A percentile compares a stretch with the other conserved stretches of the same genome.
phyloP scores from a whole-genome alignment of 2,797 vertebrate species.

The Parauchenoglanis ngamensis region DNA sequence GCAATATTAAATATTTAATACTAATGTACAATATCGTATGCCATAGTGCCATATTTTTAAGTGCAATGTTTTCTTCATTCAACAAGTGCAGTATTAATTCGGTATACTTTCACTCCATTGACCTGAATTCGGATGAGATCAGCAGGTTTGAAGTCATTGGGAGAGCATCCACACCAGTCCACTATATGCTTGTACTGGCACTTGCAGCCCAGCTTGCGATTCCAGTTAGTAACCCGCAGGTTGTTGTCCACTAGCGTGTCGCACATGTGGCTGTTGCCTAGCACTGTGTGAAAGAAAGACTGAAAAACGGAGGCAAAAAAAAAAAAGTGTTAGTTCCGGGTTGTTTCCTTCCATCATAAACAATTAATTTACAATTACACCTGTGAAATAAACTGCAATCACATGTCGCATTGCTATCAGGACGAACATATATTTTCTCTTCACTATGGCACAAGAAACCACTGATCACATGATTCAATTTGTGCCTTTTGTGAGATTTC shows the following conservation, averaged over 20 bases:
- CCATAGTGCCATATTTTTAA: not conserved
- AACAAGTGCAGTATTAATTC: not conserved
- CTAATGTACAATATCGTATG: no score
- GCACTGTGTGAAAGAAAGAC: slow-evolving; percentile 98
- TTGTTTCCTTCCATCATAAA: not conserved
- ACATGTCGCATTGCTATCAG: not conserved
- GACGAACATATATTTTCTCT: not conserved
- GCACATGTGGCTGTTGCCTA: slow-evolving; percentile 93
- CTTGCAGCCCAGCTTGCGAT: slow-evolving; percentile 90
- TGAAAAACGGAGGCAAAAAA: slow-evolving; percentile 67
- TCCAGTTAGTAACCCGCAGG: slow-evolving; percentile 92
- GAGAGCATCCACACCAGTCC: slow-evolving; percentile 93
- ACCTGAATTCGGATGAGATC: slow-evolving; percentile 61
- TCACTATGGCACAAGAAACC: not conserved
- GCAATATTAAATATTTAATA: not conserved
- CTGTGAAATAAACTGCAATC: not conserved
- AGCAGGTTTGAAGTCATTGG: slow-evolving; percentile 86
- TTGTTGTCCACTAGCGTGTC: slow-evolving; percentile 94
- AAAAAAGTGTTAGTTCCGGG: not conserved
- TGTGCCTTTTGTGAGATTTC: not conserved
- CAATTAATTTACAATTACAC: not conserved
- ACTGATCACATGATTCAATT: not conserved
- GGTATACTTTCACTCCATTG: not conserved
- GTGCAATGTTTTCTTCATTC: not conserved
- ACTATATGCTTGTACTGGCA: slow-evolving; percentile 96